Conservation (phyloP, 1,140 invertebrate species). For the Paraescarpia echinospica region DNA sequence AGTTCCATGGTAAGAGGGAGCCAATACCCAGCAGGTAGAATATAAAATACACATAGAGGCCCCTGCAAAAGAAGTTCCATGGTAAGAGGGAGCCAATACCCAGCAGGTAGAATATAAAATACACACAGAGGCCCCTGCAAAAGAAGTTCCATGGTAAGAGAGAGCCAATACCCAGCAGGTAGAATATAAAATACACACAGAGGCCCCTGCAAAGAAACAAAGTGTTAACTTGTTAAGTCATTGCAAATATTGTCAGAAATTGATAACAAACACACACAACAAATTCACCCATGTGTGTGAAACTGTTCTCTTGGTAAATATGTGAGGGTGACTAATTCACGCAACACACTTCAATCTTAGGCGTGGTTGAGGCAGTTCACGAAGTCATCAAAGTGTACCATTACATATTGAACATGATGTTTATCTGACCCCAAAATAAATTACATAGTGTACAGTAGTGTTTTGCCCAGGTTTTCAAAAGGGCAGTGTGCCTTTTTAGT, state of each 20-base stretch:
- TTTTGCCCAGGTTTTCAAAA: no score
- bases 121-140: slow-evolving; percentile 71
- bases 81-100: slow-evolving; percentile 87
- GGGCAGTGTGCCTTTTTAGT: no score
- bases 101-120: slow-evolving; percentile 84
- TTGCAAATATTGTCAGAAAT: background rate
- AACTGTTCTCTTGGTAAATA: no score
- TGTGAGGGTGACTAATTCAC: no score
- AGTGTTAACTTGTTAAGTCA: background rate
- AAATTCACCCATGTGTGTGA: no score
- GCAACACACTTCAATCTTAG: no score
- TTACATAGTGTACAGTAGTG: no score
- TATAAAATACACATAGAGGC: slow-evolving; percentile 74
- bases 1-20: slow-evolving; percentile 91
- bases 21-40: slow-evolving; percentile 90
- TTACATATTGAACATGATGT: no score
- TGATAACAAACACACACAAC: background rate
- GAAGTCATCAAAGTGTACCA: no score
- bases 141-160: slow-evolving; percentile 89
- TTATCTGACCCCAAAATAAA: no score
- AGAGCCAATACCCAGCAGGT: slow-evolving; percentile 85
- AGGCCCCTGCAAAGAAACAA: slow-evolving; percentile 63
- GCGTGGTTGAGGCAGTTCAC: no score
- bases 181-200: slow-evolving; percentile 82
- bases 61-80: slow-evolving; percentile 82